Evolutionary conservation across 2,113 vertebrate species (phyloP), one percentile per base, ranked within the genome.

Genomic region (Coracopsis vasa): DNA sequence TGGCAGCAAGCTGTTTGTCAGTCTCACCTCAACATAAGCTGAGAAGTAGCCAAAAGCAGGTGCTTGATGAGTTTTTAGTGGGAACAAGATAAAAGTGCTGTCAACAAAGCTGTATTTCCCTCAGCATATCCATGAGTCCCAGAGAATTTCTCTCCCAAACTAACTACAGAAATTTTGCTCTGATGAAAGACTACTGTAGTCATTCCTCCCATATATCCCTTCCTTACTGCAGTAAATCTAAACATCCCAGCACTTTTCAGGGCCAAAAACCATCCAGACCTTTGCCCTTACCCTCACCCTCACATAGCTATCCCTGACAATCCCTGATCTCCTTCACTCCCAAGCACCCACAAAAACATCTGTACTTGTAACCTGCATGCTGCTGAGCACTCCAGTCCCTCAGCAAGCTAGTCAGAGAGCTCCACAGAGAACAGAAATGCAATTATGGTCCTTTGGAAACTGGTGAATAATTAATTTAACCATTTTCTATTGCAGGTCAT

Each of bases 391-490:
- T 54, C 35, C 2, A 3, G 39, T 64, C 80, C 79, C 78, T 81
- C 35, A 75, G 69, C 35, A 86, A 85, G 58, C 41, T 73, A 27
- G 69, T 20, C 7, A 6, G 65, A 84, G 60, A 71, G 47, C 17
- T 92, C 79, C 66, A 72, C 6, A 51, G 90, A 82, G 85, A 94
- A 72, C 33, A 33, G 39, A 91, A 95, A 94, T 82, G 56, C 53
- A 82, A 64, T 94, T 64, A 93, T 16, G 6, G 37, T 37, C 58
- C 70, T 90, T 80, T 88, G 70, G 39, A 91, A 92, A 90, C 18
- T 60, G 58, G 39, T 82, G 71, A 96, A 93, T 94, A 90, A 97
- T 94, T 95, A 82, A 93, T 90, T 58, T 71, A 79, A 79, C 20
- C 21, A 65, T 90, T 93, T 94, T 79, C 47, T 92, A 25, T 53